Conservation (phyloP, 2,113 vertebrate species). For the Solea senegalensis region DNA sequence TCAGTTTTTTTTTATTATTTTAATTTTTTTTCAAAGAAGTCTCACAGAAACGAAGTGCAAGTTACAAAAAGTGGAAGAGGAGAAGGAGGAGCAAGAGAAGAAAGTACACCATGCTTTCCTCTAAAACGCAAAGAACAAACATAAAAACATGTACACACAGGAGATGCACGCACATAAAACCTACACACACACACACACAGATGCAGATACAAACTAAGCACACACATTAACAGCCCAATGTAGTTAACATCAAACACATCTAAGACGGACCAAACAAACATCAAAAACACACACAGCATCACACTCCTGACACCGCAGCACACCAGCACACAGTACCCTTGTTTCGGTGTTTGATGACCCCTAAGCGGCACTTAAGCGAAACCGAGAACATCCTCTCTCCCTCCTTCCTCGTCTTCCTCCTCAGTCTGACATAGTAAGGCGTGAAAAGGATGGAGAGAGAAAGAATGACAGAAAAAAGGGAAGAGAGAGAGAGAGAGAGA, state of each 20-base stretch:
- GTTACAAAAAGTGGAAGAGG: background rate
- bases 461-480: conserved; percentile 35
- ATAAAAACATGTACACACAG: background rate
- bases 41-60: background rate
- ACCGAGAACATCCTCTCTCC: conserved; percentile 86
- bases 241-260: conserved; percentile 4
- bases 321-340: conserved; percentile 82
- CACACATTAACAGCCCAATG: background rate
- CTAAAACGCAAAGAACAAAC: background rate
- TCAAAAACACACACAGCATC: conserved; percentile 9
- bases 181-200: background rate
- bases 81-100: background rate
- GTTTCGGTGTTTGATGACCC: conserved; percentile 87
- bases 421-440: conserved; percentile 73
- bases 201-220: too few species aligned
- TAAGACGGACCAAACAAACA: background rate
- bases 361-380: conserved; percentile 90
- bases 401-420: conserved; percentile 60
- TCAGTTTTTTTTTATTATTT: background rate
- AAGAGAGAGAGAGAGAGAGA: conserved; percentile 27
- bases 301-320: too few species aligned
- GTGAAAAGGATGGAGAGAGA: conserved; percentile 50
- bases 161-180: background rate
- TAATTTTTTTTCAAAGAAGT: too few species aligned
- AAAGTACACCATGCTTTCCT: too few species aligned